phyloP scores from a whole-genome alignment of 2,888 invertebrate species.

The Drosophila neotestacea region DNA sequence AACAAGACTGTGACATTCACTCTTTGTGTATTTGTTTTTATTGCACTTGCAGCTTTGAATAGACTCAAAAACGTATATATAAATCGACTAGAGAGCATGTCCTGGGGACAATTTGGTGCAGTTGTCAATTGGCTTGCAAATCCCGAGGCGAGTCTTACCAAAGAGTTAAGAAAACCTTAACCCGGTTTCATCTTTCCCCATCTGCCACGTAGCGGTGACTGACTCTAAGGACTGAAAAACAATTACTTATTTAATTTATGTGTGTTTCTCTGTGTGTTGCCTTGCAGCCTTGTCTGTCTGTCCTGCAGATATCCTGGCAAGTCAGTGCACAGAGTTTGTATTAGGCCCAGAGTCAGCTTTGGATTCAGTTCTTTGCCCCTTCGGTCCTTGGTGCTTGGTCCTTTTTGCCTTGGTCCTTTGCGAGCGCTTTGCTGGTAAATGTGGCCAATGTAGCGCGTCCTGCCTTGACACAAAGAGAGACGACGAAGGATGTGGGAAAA shows the following conservation, averaged over 20 bases:
- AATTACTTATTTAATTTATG: constrained; percentile 60
- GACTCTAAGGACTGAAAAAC: constrained; percentile 45
- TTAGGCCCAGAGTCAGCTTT: not conserved
- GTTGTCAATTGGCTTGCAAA: constrained; percentile 12
- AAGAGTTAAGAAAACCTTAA: constrained; percentile 20
- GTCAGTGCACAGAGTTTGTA: not conserved
- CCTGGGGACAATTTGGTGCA: constrained; percentile 18
- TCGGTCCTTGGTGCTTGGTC: too few relatives aligned
- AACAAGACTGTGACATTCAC: not conserved
- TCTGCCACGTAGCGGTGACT: not conserved
- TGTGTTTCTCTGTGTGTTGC: constrained; percentile 3
- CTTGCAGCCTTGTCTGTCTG: constrained; percentile 14
- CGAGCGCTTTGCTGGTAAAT: constrained; percentile 47
- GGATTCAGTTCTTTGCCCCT: not conserved
- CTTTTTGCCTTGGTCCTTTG: constrained; percentile 28
- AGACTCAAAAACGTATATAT: not conserved
- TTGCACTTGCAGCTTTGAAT: constrained; percentile 9
- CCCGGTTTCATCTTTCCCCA: constrained; percentile 7
- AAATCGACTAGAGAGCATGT: not conserved
- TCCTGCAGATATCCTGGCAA: constrained; percentile 23
- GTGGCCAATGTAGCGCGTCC: constrained; percentile 52
- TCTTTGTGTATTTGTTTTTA: not conserved
- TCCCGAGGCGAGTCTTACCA: constrained; percentile 14
- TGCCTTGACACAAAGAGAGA: constrained; percentile 23
- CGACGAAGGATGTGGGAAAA: constrained; percentile 6